Conservation (phyloP, 2,888 invertebrate species). For the Amphipoea lucens region DNA sequence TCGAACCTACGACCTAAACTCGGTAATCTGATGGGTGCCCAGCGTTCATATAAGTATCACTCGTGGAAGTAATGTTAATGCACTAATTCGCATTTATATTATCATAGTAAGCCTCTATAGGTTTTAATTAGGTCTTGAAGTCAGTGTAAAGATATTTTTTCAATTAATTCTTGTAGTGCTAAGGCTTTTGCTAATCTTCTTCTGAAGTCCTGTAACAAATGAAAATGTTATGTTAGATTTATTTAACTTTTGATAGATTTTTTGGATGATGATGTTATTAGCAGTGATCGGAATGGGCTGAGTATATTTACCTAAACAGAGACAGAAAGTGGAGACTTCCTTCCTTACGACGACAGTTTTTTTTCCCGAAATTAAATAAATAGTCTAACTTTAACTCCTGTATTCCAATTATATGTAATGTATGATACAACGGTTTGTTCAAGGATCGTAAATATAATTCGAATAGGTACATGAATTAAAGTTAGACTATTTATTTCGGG, state of each 20-base stretch:
- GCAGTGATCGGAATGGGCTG: too few species aligned
- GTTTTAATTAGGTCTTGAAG: background rate
- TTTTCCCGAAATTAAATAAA: too few species aligned
- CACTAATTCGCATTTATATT: constrained; percentile 6
- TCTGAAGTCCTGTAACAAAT: constrained; percentile 85
- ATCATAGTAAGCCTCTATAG: constrained; percentile 35
- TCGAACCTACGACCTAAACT: background rate
- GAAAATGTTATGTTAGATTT: background rate
- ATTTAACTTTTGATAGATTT: background rate
- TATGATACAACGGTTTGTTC: too few species aligned
- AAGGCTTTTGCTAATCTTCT: constrained; percentile 92
- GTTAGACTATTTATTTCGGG: too few species aligned
- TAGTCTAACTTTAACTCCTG: too few species aligned
- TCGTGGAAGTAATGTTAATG: background rate
- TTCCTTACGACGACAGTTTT: too few species aligned
- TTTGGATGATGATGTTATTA: accelerated
- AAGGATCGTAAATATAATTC: too few species aligned
- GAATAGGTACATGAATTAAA: too few species aligned
- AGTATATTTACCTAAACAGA: too few species aligned
- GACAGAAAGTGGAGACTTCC: too few species aligned
- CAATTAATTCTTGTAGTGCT: constrained; percentile 88
- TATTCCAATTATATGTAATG: too few species aligned
- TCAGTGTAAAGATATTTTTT: constrained; percentile 74
- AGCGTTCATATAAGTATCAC: background rate
- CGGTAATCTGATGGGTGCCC: background rate